A percentile compares a stretch with the other conserved stretches of the same genome.
Evolutionary conservation across 2,888 invertebrate species (phyloP).

Genomic region (Augochlorella aurata): DNA sequence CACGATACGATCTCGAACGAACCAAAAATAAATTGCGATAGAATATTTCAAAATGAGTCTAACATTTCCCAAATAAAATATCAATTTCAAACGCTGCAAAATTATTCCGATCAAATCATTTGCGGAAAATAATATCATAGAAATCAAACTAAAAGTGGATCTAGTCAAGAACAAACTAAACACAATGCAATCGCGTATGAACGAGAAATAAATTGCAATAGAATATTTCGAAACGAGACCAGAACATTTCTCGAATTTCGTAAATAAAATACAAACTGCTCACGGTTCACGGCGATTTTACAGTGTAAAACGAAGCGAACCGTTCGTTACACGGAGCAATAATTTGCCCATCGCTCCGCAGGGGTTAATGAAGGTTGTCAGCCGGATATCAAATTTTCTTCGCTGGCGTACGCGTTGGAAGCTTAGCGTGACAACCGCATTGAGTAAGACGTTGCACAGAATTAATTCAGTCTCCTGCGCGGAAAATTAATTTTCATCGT

Average conservation of each 20-base stretch:
- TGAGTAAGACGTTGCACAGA: not conserved
- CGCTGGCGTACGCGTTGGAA: not conserved
- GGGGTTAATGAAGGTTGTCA: not conserved
- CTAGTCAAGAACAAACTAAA: too few species aligned
- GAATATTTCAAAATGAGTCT: not conserved
- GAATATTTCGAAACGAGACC: not conserved
- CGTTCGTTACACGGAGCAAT: not conserved
- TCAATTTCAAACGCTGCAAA: not conserved
- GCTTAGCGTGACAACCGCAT: not conserved
- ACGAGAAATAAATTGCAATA: not conserved
- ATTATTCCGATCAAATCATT: not conserved
- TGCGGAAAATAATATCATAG: not conserved
- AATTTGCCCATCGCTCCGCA: not conserved
- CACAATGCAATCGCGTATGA: not conserved
- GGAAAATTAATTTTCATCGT: constrained; percentile 6
- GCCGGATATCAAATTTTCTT: constrained; percentile 1
- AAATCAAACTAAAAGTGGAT: too few species aligned
- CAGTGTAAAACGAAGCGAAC: not conserved
- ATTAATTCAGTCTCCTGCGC: not conserved
- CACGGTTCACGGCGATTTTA: not conserved
- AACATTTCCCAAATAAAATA: not conserved
- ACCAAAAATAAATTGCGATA: not conserved
- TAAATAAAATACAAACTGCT: not conserved
- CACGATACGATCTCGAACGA: not conserved
- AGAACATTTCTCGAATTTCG: not conserved